Base-by-base conservation (phyloP, 2,113 vertebrate genomes). In the Axis porcinus region DNA sequence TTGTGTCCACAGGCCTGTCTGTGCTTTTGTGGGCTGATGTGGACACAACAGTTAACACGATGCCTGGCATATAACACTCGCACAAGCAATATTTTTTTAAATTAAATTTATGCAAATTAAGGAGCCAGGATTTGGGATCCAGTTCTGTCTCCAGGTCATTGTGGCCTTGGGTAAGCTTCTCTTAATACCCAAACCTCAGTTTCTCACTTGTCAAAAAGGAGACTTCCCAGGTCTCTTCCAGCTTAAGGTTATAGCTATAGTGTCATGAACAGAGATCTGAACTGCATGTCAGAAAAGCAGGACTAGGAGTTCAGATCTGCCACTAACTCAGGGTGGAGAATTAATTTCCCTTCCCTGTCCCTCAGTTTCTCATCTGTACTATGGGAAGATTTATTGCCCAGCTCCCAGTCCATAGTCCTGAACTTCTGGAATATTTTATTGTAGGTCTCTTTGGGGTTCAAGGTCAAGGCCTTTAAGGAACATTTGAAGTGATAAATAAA, bases 391-490 rank as follows among this genome's bases (percentile, higher is more conserved):
- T 60, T 92, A 28, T 28, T 11, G 33, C 1, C 1, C n/a, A 64
- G 12, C 9, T 90, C 28, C 25, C 12, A 57, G 17, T 58, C n/a
- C 13, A 54, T 3, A n/a, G 5, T 30, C 28, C 8, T 47, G 28
- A 64, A 21, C 89, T 94, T 91, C 62, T 62, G 87, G 27, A 55
- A 33, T 45, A 27, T 27, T 96, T 97, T 19, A 45, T 82, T 94
- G 87, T 52, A 86, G 40, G 30, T 3, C 1, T 86, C 43, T 96
- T 67, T 47, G 6, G 1, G 1, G 28, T 57, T 89, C 36, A 86
- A 89, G 62, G 70, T 57, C 84, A 82, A 89, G 47, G 17, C 5
- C 67, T 84, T 78, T 70, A 76, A 88, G 33, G 1, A 70, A 23
- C 52, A 9, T 36, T 7, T 50, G 27, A 14, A 10, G 23, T 27